A percentile compares a stretch with the other conserved stretches of the same genome.
These are phyloP conservation scores for Marronus borbonicus DNA, from an alignment of 2,888 invertebrate species.

Conservation along the genomic window DNA sequence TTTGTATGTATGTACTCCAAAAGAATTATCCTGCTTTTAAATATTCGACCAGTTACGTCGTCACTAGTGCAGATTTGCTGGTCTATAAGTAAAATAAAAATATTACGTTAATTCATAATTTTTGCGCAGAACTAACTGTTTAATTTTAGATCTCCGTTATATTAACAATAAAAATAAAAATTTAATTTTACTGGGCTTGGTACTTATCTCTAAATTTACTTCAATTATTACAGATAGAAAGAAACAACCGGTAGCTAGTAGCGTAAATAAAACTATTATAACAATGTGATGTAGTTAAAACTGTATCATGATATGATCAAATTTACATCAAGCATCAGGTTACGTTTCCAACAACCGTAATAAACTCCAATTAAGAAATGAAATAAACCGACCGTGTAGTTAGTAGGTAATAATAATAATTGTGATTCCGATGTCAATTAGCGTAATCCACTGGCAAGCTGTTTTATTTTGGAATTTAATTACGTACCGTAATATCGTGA, in stretches of 20 bases:
- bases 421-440: constrained; percentile 33
- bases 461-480: constrained; percentile 40
- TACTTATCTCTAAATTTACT: too few species aligned
- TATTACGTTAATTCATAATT: too few species aligned
- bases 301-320: not conserved
- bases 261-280: not conserved
- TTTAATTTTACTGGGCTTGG: too few species aligned
- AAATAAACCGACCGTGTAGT: constrained; percentile 26
- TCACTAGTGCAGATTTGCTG: too few species aligned
- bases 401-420: constrained; percentile 4
- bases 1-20: too few species aligned
- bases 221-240: too few species aligned
- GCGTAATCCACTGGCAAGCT: not conserved
- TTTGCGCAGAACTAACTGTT: too few species aligned
- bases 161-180: too few species aligned
- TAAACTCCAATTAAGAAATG: constrained; percentile 36
- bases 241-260: not conserved
- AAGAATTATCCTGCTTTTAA: not conserved
- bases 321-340: not conserved
- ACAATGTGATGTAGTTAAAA: not conserved
- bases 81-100: too few species aligned
- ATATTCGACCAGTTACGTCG: not conserved
- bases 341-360: constrained; percentile 18
- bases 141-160: too few species aligned
- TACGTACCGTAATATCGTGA: not conserved